phyloP scores from a whole-genome alignment of 2,888 invertebrate genomes.

The Harpagoxenus sublaevis region DNA sequence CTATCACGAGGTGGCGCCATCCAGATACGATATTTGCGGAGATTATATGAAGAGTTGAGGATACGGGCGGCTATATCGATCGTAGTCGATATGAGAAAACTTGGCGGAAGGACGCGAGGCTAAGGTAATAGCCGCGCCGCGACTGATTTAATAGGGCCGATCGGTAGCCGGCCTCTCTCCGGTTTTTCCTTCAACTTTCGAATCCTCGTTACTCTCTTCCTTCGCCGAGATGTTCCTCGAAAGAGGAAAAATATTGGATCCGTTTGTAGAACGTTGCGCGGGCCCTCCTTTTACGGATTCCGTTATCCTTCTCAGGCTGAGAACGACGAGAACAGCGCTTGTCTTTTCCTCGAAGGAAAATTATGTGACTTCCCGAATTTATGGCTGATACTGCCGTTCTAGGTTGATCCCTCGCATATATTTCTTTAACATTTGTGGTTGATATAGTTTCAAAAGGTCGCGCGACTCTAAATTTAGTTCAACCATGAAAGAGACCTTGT shows the following conservation, averaged over 20 bases:
- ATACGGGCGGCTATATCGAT: slow-evolving; percentile 80
- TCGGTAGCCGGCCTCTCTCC: slow-evolving; percentile 35
- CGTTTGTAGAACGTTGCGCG: slow-evolving; percentile 32
- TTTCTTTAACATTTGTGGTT: neutral
- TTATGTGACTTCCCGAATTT: slow-evolving; percentile 21
- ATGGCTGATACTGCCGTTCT: neutral
- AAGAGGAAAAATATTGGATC: slow-evolving; percentile 46
- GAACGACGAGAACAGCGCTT: neutral
- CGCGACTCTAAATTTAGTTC: slow-evolving; percentile 1
- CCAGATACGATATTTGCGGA: slow-evolving; percentile 80
- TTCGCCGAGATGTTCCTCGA: neutral
- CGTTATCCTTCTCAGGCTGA: neutral
- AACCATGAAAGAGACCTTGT: neutral
- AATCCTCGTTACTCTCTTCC: slow-evolving; percentile 17
- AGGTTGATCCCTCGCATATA: neutral
- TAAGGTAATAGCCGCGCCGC: slow-evolving; percentile 45
- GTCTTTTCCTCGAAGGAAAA: slow-evolving; percentile 7
- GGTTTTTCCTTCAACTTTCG: neutral
- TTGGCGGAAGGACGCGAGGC: slow-evolving; percentile 41
- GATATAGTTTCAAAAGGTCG: neutral
- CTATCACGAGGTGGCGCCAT: slow-evolving; percentile 79
- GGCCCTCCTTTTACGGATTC: slow-evolving; percentile 24
- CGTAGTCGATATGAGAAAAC: slow-evolving; percentile 78
- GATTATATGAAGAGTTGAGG: slow-evolving; percentile 78
- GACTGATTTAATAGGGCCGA: slow-evolving; percentile 75